These are phyloP conservation scores for Gymnogyps californianus DNA, from an alignment of 2,113 vertebrate species.

Conservation along the genomic window DNA sequence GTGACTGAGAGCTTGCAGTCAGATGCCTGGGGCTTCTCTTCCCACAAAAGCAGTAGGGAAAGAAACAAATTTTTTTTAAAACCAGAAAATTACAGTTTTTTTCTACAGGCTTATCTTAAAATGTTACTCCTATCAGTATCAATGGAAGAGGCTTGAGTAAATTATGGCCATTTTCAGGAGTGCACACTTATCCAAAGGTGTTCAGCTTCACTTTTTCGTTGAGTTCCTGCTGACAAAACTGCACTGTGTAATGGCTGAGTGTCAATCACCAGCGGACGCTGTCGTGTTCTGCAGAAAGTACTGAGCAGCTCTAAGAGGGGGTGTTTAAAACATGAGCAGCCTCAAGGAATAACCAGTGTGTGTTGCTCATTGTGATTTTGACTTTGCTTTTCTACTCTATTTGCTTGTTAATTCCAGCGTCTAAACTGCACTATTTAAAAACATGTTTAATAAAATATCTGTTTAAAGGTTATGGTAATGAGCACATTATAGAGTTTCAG, in stretches of 20 bases:
- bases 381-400: neutral
- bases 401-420: neutral
- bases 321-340: constrained; percentile 6
- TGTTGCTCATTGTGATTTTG: neutral
- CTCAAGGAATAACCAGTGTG: neutral
- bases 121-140: constrained; percentile 57
- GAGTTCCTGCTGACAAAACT: constrained; percentile 56
- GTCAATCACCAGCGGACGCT: constrained; percentile 1
- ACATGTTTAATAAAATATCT: neutral
- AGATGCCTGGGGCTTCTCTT: constrained; percentile 53
- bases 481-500: neutral
- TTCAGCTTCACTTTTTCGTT: constrained; percentile 43
- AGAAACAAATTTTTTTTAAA: constrained; percentile 18
- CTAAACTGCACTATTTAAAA: neutral
- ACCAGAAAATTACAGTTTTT: constrained; percentile 57
- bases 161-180: constrained; percentile 63
- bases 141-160: constrained; percentile 51
- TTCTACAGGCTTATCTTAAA: constrained; percentile 44
- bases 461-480: neutral
- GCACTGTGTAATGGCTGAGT: constrained; percentile 8
- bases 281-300: neutral
- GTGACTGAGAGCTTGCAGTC: constrained; percentile 52
- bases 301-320: neutral
- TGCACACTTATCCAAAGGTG: constrained; percentile 50
- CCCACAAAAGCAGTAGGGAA: constrained; percentile 43